Evolutionary conservation across 2,888 invertebrate genomes (phyloP).

Genomic region (Pelosia muscerda): DNA sequence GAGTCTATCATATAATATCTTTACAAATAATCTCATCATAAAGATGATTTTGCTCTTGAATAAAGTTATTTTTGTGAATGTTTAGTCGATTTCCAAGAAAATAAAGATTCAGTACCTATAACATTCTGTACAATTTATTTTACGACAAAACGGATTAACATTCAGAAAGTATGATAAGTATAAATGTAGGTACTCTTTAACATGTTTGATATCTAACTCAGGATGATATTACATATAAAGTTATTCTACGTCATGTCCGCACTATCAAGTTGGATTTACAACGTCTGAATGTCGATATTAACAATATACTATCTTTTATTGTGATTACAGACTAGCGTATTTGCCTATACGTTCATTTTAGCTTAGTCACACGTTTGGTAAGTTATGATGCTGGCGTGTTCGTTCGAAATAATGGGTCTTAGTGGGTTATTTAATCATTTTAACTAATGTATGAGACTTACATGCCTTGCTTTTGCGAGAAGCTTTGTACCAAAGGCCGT

Average conservation of each 20-base stretch:
- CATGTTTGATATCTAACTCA: slow-evolving; percentile 58
- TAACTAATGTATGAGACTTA: too few relatives aligned
- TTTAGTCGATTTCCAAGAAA: slow-evolving; percentile 49
- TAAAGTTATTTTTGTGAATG: slow-evolving; percentile 47
- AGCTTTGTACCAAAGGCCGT: neutral
- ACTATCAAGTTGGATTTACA: slow-evolving; percentile 53
- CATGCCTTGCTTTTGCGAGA: neutral
- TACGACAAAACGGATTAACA: slow-evolving; percentile 58
- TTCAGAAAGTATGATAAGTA: slow-evolving; percentile 30
- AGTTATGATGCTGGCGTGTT: too few relatives aligned
- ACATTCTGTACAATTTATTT: slow-evolving; percentile 50
- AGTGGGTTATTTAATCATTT: too few relatives aligned
- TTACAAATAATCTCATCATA: slow-evolving; percentile 35
- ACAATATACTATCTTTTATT: slow-evolving; percentile 41
- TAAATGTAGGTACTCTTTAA: slow-evolving; percentile 33
- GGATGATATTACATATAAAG: slow-evolving; percentile 71
- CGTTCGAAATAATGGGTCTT: too few relatives aligned
- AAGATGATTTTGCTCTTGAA: slow-evolving; percentile 43
- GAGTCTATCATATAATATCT: slow-evolving; percentile 25
- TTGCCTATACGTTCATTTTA: neutral
- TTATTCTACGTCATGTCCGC: slow-evolving; percentile 66
- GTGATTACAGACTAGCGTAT: slow-evolving; percentile 4
- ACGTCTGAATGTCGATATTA: slow-evolving; percentile 41
- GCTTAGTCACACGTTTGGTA: neutral
- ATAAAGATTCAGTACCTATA: slow-evolving; percentile 60